Evolutionary conservation across 2,113 vertebrate genomes (phyloP).

Genomic region (Monopterus albus): DNA sequence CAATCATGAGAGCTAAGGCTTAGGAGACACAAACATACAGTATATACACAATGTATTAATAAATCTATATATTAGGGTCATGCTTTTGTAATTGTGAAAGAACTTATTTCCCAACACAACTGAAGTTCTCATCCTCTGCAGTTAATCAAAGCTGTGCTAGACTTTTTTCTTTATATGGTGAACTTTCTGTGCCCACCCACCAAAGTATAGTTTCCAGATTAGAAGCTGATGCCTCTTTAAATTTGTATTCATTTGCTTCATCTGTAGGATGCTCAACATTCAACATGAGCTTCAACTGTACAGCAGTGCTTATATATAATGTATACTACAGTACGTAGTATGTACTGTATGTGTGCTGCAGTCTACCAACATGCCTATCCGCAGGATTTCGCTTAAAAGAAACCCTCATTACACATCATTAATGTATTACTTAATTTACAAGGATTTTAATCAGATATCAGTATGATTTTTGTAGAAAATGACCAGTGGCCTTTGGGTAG

Average conservation of each 20-base stretch:
- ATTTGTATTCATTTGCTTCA: background rate
- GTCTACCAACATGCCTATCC: too few relatives aligned
- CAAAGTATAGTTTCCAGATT: conserved; percentile 2
- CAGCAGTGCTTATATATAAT: background rate
- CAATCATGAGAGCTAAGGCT: conserved; percentile 22
- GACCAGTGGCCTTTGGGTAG: too few relatives aligned
- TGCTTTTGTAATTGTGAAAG: conserved; percentile 17
- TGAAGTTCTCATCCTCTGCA: conserved; percentile 9
- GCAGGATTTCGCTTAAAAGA: too few relatives aligned
- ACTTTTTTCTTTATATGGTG: background rate
- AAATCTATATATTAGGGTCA: conserved; percentile 15
- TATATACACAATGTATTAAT: conserved; percentile 15
- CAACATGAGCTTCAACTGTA: too few relatives aligned
- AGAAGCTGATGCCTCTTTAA: background rate
- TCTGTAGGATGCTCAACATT: background rate
- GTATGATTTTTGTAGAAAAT: too few relatives aligned
- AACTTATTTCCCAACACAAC: background rate
- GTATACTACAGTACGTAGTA: too few relatives aligned
- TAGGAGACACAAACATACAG: conserved; percentile 21
- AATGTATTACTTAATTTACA: too few relatives aligned
- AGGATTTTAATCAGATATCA: too few relatives aligned
- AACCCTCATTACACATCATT: too few relatives aligned
- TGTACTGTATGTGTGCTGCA: too few relatives aligned
- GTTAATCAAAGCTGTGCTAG: conserved; percentile 12
- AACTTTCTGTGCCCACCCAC: background rate